Conservation (phyloP, 2,888 invertebrate genomes). For the Zelleria hepariella region DNA sequence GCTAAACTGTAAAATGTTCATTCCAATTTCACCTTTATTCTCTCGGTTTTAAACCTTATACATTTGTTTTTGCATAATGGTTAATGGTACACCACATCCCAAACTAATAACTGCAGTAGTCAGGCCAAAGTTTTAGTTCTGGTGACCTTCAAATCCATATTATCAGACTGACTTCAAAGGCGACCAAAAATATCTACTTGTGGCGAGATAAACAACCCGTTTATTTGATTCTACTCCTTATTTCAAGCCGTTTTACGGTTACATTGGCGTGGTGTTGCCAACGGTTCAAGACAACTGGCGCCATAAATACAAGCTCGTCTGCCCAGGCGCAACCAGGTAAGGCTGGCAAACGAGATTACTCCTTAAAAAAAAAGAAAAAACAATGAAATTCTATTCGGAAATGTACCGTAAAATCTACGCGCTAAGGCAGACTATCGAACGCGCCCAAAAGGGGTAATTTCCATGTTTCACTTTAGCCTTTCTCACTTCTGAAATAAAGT, state of each 20-base stretch:
- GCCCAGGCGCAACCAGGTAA: conserved; percentile 61
- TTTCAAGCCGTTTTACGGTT: conserved; percentile 52
- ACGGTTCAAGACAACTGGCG: conserved; percentile 48
- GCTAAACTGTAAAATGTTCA: too few relatives aligned
- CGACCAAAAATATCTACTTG: too few relatives aligned
- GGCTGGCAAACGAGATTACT: conserved; percentile 22
- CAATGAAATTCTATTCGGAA: background rate
- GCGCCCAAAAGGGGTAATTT: conserved; percentile 30
- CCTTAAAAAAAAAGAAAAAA: background rate
- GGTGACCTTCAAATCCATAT: too few relatives aligned
- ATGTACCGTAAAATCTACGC: background rate
- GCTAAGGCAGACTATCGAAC: background rate
- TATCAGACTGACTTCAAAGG: too few relatives aligned
- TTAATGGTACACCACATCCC: too few relatives aligned
- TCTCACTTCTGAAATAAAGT: conserved; percentile 68
- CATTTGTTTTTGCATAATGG: too few relatives aligned
- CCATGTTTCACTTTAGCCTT: conserved; percentile 67
- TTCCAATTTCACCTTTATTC: too few relatives aligned
- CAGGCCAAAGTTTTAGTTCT: too few relatives aligned
- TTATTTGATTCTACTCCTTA: conserved; percentile 28
- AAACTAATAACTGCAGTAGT: too few relatives aligned
- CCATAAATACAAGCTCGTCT: conserved; percentile 70
- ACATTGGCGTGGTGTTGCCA: conserved; percentile 12
- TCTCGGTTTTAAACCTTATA: too few relatives aligned
- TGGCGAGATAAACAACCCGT: too few relatives aligned